These are phyloP conservation scores for Mnemiopsis leidyi DNA, from an alignment of 37 sponge, comb jelly and placozoan species.

Conservation along the genomic window DNA sequence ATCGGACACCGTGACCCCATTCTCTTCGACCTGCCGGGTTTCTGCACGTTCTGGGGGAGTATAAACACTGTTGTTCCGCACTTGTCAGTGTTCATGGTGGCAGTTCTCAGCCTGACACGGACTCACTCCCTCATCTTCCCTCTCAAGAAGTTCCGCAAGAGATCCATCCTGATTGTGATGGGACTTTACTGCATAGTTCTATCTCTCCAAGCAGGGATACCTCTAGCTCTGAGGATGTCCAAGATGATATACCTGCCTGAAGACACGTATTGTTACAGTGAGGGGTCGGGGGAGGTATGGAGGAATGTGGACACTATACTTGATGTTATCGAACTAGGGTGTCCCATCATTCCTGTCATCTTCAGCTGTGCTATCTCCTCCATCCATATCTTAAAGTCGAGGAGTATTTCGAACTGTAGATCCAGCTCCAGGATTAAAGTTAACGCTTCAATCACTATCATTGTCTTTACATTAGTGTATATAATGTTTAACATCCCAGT, in stretches of 20 bases:
- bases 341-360: neutral
- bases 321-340: neutral
- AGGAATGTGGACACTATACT: slow-evolving; percentile 51
- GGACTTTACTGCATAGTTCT: neutral
- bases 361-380: neutral
- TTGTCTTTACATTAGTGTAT: neutral
- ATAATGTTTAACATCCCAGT: neutral
- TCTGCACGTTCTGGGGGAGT: neutral
- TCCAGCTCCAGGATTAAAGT: neutral
- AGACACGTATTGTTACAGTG: slow-evolving; percentile 35
- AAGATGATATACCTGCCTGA: neutral
- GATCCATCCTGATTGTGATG: neutral
- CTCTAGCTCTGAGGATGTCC: neutral
- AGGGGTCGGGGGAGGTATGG: slow-evolving; percentile 84
- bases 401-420: neutral
- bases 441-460: neutral
- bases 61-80: neutral
- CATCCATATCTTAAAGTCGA: neutral
- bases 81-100: neutral
- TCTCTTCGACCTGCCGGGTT: neutral
- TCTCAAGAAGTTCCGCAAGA: neutral
- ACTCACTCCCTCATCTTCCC: neutral
- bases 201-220: neutral
- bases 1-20: neutral
- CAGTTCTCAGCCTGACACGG: neutral